Evolutionary conservation across 2,113 vertebrate genomes (phyloP).

Genomic region (Actenoides lindsayi): DNA sequence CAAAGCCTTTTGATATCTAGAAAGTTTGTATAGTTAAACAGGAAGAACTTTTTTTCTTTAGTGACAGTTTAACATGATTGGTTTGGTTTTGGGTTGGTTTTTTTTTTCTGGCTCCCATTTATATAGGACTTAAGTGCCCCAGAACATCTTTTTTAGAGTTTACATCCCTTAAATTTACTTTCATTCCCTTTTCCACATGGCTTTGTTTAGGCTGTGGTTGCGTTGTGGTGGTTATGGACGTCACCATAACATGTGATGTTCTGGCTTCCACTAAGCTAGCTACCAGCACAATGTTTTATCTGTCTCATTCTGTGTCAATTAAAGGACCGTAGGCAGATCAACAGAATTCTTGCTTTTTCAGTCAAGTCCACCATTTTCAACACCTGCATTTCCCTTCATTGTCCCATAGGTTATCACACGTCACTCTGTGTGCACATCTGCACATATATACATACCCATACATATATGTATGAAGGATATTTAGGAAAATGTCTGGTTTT

Average conservation of each 20-base stretch:
- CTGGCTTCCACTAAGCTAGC: background rate
- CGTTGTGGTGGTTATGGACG: background rate
- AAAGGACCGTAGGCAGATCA: background rate
- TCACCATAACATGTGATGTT: background rate
- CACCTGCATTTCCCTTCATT: background rate
- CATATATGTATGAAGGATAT: background rate
- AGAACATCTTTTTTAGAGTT: background rate
- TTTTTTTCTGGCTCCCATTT: background rate
- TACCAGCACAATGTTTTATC: background rate
- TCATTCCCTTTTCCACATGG: background rate
- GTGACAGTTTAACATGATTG: background rate
- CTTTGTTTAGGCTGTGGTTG: background rate
- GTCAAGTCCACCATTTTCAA: background rate
- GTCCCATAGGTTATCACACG: background rate
- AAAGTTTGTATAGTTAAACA: background rate
- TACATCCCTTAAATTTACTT: background rate
- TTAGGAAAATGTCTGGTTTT: background rate
- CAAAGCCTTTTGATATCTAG: background rate
- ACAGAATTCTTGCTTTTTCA: background rate
- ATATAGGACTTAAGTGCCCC: background rate
- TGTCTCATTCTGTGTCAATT: background rate
- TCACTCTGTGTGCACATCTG: background rate
- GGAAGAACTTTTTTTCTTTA: background rate
- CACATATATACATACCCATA: rapidly evolving
- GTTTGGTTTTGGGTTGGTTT: too few relatives aligned